Conservation (phyloP, 2,888 invertebrate species). For the Pharmacophagus antenor region DNA sequence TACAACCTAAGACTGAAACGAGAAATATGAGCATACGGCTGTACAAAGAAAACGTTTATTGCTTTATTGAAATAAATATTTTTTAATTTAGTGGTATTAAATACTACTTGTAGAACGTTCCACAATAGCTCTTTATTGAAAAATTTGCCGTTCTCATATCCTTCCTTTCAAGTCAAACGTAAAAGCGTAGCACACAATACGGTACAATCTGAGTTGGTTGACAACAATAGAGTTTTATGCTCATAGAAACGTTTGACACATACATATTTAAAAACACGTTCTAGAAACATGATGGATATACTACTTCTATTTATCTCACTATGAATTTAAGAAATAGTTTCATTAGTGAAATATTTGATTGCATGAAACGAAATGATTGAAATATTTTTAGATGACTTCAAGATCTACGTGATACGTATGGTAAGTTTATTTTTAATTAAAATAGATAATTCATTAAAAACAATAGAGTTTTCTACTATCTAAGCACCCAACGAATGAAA, state of each 20-base stretch:
- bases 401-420: background rate
- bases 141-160: slow-evolving; percentile 3
- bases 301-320: background rate
- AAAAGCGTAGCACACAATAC: slow-evolving; percentile 7
- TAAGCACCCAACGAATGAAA: no score
- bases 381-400: background rate
- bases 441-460: background rate
- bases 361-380: background rate
- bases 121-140: background rate
- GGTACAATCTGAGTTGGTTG: slow-evolving; percentile 1
- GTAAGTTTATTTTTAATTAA: slow-evolving; percentile 4
- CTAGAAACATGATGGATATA: background rate
- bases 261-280: slow-evolving; percentile 8
- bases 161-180: slow-evolving; percentile 7
- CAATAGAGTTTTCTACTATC: background rate
- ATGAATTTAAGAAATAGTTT: background rate
- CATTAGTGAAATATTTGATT: background rate
- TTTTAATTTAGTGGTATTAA: background rate
- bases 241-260: slow-evolving; percentile 1
- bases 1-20: background rate
- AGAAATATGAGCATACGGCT: background rate
- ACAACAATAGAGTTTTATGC: slow-evolving; percentile 4
- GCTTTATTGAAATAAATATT: background rate
- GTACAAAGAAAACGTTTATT: background rate
- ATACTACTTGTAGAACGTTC: background rate